Percentiles rank a stretch among this genome's conserved stretches.
phyloP scores from a whole-genome alignment of 2,888 invertebrate genomes.

The Catonia carolina region DNA sequence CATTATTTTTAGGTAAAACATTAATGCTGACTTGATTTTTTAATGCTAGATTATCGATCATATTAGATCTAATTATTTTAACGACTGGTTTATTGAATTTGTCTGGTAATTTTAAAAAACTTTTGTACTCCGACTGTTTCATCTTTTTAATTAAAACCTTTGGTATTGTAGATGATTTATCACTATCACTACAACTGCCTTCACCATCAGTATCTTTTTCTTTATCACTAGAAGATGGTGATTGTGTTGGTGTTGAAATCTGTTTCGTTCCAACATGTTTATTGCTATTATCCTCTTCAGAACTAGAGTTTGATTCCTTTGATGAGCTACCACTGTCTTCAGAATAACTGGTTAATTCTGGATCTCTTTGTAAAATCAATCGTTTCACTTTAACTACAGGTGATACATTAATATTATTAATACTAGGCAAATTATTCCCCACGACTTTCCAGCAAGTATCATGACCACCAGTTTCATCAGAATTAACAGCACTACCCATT shows the following conservation, averaged over 20 bases:
- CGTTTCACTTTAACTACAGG: constrained; percentile 23
- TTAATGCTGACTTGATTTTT: no score
- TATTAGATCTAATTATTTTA: neutral
- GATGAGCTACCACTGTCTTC: constrained; percentile 13
- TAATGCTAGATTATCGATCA: constrained; percentile 1
- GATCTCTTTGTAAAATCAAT: constrained; percentile 22
- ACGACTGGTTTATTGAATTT: neutral
- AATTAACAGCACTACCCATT: constrained; percentile 14
- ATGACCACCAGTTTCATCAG: neutral
- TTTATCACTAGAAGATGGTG: neutral
- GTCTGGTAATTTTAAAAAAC: constrained; percentile 2
- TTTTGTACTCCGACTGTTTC: constrained; percentile 10
- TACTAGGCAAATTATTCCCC: neutral
- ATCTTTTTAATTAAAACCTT: constrained; percentile 8
- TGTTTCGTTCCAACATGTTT: no score
- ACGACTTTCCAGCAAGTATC: constrained; percentile 22
- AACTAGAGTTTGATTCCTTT: neutral
- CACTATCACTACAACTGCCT: no score
- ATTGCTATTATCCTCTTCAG: neutral
- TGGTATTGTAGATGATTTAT: neutral
- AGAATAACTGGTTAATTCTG: constrained; percentile 21
- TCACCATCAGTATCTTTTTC: no score
- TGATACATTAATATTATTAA: constrained; percentile 8
- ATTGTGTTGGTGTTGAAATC: no score
- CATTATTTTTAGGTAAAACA: no score